A percentile compares a stretch with the other conserved stretches of the same genome.
Evolutionary conservation across 2,888 invertebrate genomes (phyloP).

Genomic region (Brenthis hecate): DNA sequence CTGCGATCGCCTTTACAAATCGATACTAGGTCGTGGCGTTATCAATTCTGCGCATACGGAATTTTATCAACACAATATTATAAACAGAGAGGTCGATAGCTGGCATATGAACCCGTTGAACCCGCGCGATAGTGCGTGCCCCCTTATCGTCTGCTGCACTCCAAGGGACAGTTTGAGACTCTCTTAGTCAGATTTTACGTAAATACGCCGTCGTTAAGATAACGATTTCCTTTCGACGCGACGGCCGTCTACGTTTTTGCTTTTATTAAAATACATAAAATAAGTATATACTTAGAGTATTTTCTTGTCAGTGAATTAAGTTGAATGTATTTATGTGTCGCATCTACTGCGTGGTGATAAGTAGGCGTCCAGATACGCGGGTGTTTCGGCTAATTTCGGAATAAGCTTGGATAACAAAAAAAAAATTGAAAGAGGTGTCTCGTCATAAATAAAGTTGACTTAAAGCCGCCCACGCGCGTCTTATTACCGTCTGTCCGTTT

Average conservation of each 20-base stretch:
- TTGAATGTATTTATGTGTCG: constrained; percentile 43
- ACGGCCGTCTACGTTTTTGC: constrained; percentile 62
- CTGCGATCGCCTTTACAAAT: constrained; percentile 69
- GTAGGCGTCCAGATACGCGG: constrained; percentile 34
- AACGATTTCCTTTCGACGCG: constrained; percentile 76
- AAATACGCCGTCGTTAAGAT: constrained; percentile 78
- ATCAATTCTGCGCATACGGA: constrained; percentile 65
- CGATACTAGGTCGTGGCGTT: constrained; percentile 57
- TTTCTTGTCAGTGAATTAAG: constrained; percentile 63
- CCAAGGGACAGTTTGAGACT: constrained; percentile 65
- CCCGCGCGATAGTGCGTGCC: constrained; percentile 53
- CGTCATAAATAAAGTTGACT: constrained; percentile 81
- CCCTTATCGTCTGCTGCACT: constrained; percentile 72
- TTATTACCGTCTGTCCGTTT: constrained; percentile 78
- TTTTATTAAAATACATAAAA: constrained; percentile 69
- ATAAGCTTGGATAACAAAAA: constrained; percentile 35
- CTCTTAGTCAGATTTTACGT: constrained; percentile 78
- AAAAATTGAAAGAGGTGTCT: constrained; percentile 54
- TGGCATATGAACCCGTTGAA: constrained; percentile 68
- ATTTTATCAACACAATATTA: constrained; percentile 54
- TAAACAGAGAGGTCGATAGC: constrained; percentile 78
- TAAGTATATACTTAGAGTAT: constrained; percentile 62
- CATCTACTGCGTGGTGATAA: constrained; percentile 27
- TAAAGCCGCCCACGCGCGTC: constrained; percentile 78
- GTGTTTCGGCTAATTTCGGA: constrained; percentile 33